Evolutionary conservation across 1,140 invertebrate species (phyloP), one percentile per base, ranked within the genome.

Genomic region (Choristoneura fumiferana): DNA sequence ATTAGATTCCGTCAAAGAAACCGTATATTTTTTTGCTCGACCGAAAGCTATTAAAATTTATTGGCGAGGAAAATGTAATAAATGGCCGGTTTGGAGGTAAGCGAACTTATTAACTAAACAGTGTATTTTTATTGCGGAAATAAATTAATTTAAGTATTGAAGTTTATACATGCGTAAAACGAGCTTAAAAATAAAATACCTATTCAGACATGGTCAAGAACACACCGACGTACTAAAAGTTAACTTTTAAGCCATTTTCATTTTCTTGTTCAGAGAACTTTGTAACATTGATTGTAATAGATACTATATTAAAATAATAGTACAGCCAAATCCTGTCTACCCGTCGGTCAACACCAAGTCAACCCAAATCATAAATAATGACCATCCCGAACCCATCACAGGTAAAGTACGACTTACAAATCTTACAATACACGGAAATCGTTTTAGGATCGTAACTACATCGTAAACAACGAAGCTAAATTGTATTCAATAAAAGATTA

Each of bases 1-100:
- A 69, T 69, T 65, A 55, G 55, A 58, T 40, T n/a, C 1, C 33
- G 35, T 58, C 62, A 76, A 76, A 73, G 67, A 70, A 54, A 64
- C 74, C 71, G 73, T 54, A 43, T 17, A 13, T 22, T 58, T 65
- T 61, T 67, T 77, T 68, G 36, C 56, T 60, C 10, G 43, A 43
- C 12, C 36, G 14, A 53, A 10, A 14, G 15, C 61, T 15, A 43
- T 33, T 49, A 14, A 60, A 62, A 73, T 65, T 57, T 62, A 62
- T 64, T 39, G 52, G 22, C 37, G 39, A 45, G 37, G 4, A 40
- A n/a, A 33, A 49, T 29, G 12, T 12, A 29, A 49, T 12, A 29
- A 49, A 9, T 29, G 2, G 22, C 43, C 43, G 43, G 43, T 49
- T 49, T 10, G 43, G 43, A 49, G 43, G 43, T 49, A 49, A 12